Base-by-base conservation (phyloP, 2,113 vertebrate genomes). In the Platichthys flesus region DNA sequence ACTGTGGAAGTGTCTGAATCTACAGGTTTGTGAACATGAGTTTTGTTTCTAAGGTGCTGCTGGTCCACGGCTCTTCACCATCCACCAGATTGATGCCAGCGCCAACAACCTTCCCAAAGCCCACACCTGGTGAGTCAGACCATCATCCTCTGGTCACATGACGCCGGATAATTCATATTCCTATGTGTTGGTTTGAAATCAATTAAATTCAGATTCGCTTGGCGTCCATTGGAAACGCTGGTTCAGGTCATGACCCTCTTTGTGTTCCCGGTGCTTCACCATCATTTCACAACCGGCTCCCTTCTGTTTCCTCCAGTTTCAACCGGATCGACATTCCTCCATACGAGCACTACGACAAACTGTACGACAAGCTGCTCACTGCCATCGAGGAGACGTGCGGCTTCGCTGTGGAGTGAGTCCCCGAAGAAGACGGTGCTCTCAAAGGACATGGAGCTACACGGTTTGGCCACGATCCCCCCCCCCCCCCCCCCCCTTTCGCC, bases 371-470 rank as follows among this genome's bases (percentile, higher is more conserved):
- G 95, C 94, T 99, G 93, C 96, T 99, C 92, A 99, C 98, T 9
- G 98, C 98, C 95, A 98, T 99, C 55, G 98, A 99, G 92, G 98
- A 99, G 92, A 99, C 98, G 2, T 99, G 98, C 73, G 98, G 98
- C 82, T 99, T 99, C 68, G 97, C 97, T 78, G 98, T 99, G 89
- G 98, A 99, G 93, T 99, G 96, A 97, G 21, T 12, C 47, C 26
- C 26, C 0, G 20, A 16, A 0, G 26, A 23, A 7, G 47, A 58
- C 37, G 2, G 57, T 23, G 68, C 57, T 81, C 76, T 10, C 61
- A 47, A 18, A 70, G 52, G 37, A 75, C 66, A 51, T 52, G 80
- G 81, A 75, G 70, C 71, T 60, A 42, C 64, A 15, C 15, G 58
- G 55, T 59, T 74, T 13, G 55, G 57, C 81, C 71, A 5, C 2